Evolutionary conservation across 2,113 vertebrate genomes (phyloP), one percentile per base, ranked within the genome.

Genomic region (Bungarus multicinctus): DNA sequence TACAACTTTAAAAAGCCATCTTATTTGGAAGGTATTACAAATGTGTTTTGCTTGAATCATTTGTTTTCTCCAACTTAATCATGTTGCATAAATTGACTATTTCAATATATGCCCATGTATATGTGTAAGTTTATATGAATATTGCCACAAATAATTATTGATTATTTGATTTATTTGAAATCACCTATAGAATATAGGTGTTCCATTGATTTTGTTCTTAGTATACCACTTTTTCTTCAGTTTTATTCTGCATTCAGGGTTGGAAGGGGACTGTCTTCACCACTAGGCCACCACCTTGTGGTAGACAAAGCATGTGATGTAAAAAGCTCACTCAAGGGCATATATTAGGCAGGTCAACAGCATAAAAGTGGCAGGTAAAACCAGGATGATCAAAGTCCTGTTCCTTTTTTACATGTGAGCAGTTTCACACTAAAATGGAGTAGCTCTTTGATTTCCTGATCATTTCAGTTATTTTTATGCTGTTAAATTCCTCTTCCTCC

Each of bases 1-100:
- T 98, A 94, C 39, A 93, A 93, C 90, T 94, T 93, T 95, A 96
- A 96, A 97, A 97, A 97, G 92, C 93, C 93, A 96, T 96, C 87
- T 93, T 95, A 95, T 97, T 96, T 91, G 93, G 94, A 95, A 96
- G 94, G 91, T 94, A 95, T 96, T 87, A 11, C 91, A 96, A 94
- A 94, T 95, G 30, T 96, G 58, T 91, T 95, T 97, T 96, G 88
- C 90, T 96, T 74, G 88, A 96, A 95, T 97, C 94, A 95, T 95
- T 97, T 55, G 85, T 96, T 96, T 96, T 89, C 6, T 95, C 55
- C 93, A 92, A 89, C 53, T 39, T 96, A 90, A 94, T 47, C 3
- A 94, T 74, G 18, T 90, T 97, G 96, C 94, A 96, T 96, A 97
- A 95, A 95, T 95, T 90, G 95, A 57, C 89, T 94, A 93, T 94